Percentiles rank a stretch among this genome's conserved stretches.
These are phyloP conservation scores for Sceliomorpha sp. DNA, from an alignment of 2,888 invertebrate genomes.

Conservation along the genomic window DNA sequence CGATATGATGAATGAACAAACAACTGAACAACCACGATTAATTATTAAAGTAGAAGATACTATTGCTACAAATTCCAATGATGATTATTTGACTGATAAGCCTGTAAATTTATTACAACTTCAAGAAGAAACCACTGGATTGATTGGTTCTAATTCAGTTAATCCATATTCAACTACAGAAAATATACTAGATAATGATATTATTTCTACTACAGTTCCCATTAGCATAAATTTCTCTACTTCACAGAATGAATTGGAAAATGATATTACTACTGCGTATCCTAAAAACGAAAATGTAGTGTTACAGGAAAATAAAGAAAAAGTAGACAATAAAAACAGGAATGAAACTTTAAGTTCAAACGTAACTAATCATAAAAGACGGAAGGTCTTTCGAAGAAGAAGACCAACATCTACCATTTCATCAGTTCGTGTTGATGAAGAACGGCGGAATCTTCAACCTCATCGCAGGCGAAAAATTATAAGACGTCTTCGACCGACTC, in stretches of 20 bases:
- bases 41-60: constrained; percentile 51
- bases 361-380: no score
- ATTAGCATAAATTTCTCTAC: background rate
- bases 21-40: constrained; percentile 28
- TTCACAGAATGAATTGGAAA: no score
- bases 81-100: constrained; percentile 39
- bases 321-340: no score
- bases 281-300: no score
- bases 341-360: no score
- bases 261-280: no score
- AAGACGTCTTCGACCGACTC: constrained; percentile 65
- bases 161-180: constrained; percentile 43
- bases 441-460: constrained; percentile 18
- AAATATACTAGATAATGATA: constrained; percentile 26
- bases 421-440: constrained; percentile 29
- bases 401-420: no score
- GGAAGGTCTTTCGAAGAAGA: no score
- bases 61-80: constrained; percentile 40
- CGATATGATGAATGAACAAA: background rate
- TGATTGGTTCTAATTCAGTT: constrained; percentile 34
- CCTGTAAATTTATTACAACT: constrained; percentile 21
- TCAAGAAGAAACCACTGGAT: constrained; percentile 18
- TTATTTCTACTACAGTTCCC: constrained; percentile 17
- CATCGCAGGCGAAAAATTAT: constrained; percentile 67
- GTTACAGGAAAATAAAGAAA: no score